phyloP scores from a whole-genome alignment of 1,140 invertebrate genomes.

The Cyrtorhinus lividipennis region DNA sequence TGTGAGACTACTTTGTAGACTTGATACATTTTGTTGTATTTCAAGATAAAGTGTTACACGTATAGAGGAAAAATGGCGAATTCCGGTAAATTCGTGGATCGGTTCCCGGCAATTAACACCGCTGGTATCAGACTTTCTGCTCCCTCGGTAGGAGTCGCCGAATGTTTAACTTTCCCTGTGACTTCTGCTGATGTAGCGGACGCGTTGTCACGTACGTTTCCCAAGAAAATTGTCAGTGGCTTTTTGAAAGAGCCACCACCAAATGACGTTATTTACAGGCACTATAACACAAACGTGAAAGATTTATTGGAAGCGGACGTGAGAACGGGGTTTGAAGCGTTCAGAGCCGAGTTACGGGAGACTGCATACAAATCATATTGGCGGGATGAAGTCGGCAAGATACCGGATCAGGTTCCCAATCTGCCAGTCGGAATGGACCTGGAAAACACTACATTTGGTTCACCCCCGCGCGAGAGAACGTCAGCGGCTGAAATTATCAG shows the following conservation, averaged over 20 bases:
- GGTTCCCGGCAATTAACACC: background rate
- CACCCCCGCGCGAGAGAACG: slow-evolving; percentile 23
- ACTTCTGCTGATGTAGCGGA: background rate
- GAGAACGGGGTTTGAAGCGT: slow-evolving; percentile 34
- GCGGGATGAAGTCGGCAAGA: slow-evolving; percentile 33
- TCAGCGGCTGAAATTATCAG: background rate
- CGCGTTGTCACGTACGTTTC: background rate
- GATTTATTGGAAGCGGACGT: background rate
- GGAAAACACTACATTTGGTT: slow-evolving; percentile 33
- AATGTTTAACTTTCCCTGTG: background rate
- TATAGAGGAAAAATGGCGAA: too few relatives aligned
- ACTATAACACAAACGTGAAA: slow-evolving; percentile 1
- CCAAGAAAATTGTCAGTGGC: background rate
- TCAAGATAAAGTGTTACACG: too few relatives aligned
- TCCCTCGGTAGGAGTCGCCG: background rate
- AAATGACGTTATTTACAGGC: background rate
- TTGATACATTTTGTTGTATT: too few relatives aligned
- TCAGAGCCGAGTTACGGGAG: slow-evolving; percentile 36
- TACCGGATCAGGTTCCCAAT: slow-evolving; percentile 32
- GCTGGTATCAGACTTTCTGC: background rate
- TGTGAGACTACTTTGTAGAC: too few relatives aligned
- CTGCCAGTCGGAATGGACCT: slow-evolving; percentile 34
- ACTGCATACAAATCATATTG: slow-evolving; percentile 36
- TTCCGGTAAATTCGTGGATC: background rate
- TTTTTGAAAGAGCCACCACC: background rate